These are phyloP conservation scores for Cydia amplana DNA, from an alignment of 1,140 invertebrate species.

Conservation along the genomic window DNA sequence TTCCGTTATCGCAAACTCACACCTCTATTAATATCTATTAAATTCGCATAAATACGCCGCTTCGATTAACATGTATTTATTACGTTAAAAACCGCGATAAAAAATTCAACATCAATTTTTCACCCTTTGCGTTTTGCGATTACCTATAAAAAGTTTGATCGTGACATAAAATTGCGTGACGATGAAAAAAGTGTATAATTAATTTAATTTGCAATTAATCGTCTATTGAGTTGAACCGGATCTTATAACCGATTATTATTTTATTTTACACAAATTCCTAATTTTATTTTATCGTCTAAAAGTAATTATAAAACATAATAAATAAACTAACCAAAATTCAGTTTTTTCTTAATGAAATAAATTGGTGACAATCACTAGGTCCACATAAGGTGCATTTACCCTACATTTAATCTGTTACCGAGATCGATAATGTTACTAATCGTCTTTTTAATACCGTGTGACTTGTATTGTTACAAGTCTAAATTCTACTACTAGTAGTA, in stretches of 20 bases:
- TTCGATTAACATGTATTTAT: not conserved
- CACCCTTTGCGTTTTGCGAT: not conserved
- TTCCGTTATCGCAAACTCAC: not conserved
- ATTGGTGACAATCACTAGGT: not conserved
- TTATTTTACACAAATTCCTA: not conserved
- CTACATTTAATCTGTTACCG: not conserved
- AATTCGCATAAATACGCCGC: not conserved
- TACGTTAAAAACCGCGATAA: not conserved
- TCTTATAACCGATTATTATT: not conserved
- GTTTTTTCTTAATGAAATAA: too few species aligned
- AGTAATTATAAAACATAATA: too few species aligned
- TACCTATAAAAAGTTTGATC: slow-evolving; percentile 11
- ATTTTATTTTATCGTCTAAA: not conserved
- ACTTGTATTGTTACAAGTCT: slow-evolving; percentile 2
- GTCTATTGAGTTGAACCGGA: not conserved
- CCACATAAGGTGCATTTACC: not conserved
- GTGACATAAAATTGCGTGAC: not conserved
- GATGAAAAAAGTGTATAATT: slow-evolving; percentile 12
- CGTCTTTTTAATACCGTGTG: not conserved
- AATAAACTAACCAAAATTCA: too few species aligned
- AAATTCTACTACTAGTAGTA: not conserved
- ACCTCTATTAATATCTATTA: not conserved
- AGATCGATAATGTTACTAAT: slow-evolving; percentile 10
- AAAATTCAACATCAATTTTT: not conserved
- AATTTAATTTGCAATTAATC: not conserved